Evolutionary conservation across 2,888 invertebrate genomes (phyloP).

Genomic region (Seira ritae): DNA sequence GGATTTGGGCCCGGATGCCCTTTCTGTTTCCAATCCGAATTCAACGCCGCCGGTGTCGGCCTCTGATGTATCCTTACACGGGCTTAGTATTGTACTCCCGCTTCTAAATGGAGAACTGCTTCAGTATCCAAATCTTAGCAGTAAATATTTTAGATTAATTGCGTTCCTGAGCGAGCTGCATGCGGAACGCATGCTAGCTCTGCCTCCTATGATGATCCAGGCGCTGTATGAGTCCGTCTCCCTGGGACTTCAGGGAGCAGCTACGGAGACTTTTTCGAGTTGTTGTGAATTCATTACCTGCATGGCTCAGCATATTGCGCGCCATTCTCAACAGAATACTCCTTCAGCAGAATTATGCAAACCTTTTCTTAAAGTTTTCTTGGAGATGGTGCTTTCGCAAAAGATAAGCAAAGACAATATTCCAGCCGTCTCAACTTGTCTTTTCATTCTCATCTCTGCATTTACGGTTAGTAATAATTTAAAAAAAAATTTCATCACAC

Average conservation of each 20-base stretch:
- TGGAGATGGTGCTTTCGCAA: conserved; percentile 82
- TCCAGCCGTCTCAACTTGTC: conserved; percentile 79
- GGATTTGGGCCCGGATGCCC: conserved; percentile 75
- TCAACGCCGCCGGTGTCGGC: conserved; percentile 76
- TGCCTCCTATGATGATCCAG: conserved; percentile 78
- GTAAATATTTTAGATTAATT: conserved; percentile 78
- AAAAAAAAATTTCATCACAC: background rate
- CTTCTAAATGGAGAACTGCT: conserved; percentile 84
- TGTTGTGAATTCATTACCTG: conserved; percentile 80
- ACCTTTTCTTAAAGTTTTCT: conserved; percentile 76
- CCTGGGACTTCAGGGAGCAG: conserved; percentile 80
- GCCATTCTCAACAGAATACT: conserved; percentile 62
- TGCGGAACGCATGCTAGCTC: conserved; percentile 71
- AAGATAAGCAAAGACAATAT: conserved; percentile 82
- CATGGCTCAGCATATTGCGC: conserved; percentile 68
- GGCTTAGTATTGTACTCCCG: conserved; percentile 84
- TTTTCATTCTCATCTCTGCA: conserved; percentile 83
- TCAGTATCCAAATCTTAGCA: conserved; percentile 83
- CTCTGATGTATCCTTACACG: conserved; percentile 82
- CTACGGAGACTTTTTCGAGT: conserved; percentile 79
- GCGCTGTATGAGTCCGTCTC: conserved; percentile 80
- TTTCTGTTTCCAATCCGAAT: conserved; percentile 52
- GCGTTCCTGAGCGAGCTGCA: conserved; percentile 68
- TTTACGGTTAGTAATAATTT: conserved; percentile 77
- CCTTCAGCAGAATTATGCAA: conserved; percentile 66